Evolutionary conservation across 2,888 invertebrate species (phyloP).

Genomic region (Allolobophora icterica): DNA sequence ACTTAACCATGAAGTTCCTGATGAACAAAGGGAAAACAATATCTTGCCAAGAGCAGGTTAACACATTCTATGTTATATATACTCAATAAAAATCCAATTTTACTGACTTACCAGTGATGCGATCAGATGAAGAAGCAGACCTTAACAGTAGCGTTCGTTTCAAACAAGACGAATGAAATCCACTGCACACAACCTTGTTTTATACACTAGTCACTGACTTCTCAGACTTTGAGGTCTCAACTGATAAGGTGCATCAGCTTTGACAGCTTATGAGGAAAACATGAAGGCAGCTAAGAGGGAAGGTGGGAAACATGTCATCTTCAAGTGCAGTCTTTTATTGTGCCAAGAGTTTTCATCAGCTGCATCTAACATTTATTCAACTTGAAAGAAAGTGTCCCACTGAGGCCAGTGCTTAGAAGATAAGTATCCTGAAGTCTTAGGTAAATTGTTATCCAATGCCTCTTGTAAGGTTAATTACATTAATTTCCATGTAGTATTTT

Average conservation of each 20-base stretch:
- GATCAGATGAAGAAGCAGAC: not conserved
- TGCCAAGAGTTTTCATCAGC: not conserved
- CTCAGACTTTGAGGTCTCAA: not conserved
- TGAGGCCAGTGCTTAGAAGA: not conserved
- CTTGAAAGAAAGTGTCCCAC: not conserved
- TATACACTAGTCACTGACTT: not conserved
- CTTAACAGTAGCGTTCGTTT: not conserved
- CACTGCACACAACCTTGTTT: not conserved
- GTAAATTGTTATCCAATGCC: not conserved
- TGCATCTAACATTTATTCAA: not conserved
- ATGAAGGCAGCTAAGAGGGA: slow-evolving; percentile 10
- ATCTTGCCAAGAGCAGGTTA: not conserved
- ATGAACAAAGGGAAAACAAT: not conserved
- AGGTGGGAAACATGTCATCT: not conserved
- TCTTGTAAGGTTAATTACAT: not conserved
- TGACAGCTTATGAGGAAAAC: slow-evolving; percentile 4
- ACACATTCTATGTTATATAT: not conserved
- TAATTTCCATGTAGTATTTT: not conserved
- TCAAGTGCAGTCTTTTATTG: not conserved
- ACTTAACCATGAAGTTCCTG: not conserved
- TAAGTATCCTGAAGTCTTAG: not conserved
- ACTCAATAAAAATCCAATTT: not conserved
- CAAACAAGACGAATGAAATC: not conserved
- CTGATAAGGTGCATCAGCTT: not conserved
- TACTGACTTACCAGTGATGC: not conserved